phyloP scores from a whole-genome alignment of 2,797 vertebrate species.

The Synanceia verrucosa region DNA sequence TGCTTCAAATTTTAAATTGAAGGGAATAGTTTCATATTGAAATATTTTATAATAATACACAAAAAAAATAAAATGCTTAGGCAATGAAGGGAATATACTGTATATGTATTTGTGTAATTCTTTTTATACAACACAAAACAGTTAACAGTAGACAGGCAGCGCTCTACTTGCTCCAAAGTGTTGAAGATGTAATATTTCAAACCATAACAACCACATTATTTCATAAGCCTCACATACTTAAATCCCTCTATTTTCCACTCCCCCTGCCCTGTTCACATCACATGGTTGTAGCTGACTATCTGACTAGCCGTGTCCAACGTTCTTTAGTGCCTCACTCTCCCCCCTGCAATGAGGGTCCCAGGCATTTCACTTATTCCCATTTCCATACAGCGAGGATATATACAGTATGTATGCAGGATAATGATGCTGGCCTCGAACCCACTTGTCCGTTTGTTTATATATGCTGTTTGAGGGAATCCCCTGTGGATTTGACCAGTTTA shows the following conservation, averaged over 20 bases:
- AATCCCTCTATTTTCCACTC: slow-evolving; percentile 27
- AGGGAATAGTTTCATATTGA: background rate
- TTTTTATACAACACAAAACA: background rate
- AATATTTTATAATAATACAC: slow-evolving; percentile 2
- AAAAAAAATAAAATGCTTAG: no score
- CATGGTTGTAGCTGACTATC: slow-evolving; percentile 33
- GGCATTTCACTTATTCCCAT: slow-evolving; percentile 45
- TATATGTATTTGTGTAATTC: background rate
- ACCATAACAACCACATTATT: slow-evolving; percentile 39
- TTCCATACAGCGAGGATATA: slow-evolving; percentile 50
- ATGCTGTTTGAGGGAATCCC: slow-evolving; percentile 90
- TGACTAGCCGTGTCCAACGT: slow-evolving; percentile 54
- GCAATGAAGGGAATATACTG: background rate
- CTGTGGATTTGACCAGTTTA: slow-evolving; percentile 85
- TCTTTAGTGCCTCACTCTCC: slow-evolving; percentile 44
- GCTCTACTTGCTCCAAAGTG: background rate
- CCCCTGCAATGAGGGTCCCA: slow-evolving; percentile 38
- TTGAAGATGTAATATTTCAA: slow-evolving; percentile 32
- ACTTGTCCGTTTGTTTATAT: slow-evolving; percentile 88
- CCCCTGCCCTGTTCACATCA: slow-evolving; percentile 35
- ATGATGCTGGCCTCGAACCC: slow-evolving; percentile 86
- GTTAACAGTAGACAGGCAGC: background rate
- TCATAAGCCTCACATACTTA: slow-evolving; percentile 38
- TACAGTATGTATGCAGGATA: slow-evolving; percentile 82
- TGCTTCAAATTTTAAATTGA: background rate